phyloP scores from a whole-genome alignment of 2,888 invertebrate species.

The Chalcosyrphus nemorum region DNA sequence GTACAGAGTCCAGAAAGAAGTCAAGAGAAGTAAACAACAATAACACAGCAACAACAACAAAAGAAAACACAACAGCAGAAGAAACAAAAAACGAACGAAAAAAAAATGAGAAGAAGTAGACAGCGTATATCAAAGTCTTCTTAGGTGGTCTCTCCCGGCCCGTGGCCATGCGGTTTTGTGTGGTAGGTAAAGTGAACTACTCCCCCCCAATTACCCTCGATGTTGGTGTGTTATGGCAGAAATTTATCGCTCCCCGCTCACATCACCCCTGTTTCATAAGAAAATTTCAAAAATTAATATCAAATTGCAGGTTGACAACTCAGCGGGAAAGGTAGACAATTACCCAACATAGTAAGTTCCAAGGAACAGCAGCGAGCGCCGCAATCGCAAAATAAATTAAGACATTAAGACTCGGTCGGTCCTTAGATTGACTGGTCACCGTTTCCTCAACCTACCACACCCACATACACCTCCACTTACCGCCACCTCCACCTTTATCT shows the following conservation, averaged over 20 bases:
- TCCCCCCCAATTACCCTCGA: constrained; percentile 24
- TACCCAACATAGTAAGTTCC: constrained; percentile 37
- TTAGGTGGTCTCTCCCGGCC: constrained; percentile 66
- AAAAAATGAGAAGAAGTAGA: constrained; percentile 38
- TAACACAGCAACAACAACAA: constrained; percentile 56
- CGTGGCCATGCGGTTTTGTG: constrained; percentile 60
- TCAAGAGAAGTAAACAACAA: constrained; percentile 63
- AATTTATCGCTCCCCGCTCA: constrained; percentile 15
- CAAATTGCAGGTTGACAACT: constrained; percentile 59
- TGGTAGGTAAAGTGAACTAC: constrained; percentile 66
- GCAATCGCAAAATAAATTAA: constrained; percentile 64
- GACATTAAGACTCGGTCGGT: constrained; percentile 50
- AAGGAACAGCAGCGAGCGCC: constrained; percentile 19
- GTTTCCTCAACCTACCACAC: constrained; percentile 60
- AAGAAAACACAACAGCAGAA: constrained; percentile 4
- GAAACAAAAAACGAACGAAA: constrained; percentile 2
- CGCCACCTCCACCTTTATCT: neutral
- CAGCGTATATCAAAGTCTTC: constrained; percentile 66
- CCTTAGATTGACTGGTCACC: constrained; percentile 51
- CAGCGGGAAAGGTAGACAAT: constrained; percentile 39
- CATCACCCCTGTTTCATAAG: neutral
- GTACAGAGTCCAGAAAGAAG: constrained; percentile 33
- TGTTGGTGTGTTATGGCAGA: constrained; percentile 38
- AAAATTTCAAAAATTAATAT: constrained; percentile 36
- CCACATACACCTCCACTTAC: constrained; percentile 34